Percentiles rank a stretch among this genome's conserved stretches.
Evolutionary conservation across 2,113 vertebrate genomes (phyloP).

Genomic region (Ciconia maguari): DNA sequence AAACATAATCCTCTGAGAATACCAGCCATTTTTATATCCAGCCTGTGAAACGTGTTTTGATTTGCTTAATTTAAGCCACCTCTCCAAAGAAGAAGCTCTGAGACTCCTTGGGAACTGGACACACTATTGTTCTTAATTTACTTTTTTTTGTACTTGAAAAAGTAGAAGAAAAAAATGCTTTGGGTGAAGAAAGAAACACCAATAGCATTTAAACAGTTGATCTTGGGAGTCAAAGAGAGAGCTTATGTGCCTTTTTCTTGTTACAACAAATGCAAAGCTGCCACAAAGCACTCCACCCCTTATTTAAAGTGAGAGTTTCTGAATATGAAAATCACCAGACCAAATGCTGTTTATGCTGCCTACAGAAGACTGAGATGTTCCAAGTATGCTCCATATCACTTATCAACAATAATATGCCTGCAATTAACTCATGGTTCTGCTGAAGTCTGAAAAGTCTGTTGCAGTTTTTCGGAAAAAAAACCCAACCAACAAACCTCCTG

Average conservation of each 20-base stretch:
- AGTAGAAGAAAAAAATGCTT: background rate
- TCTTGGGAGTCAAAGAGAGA: background rate
- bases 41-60: background rate
- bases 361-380: background rate
- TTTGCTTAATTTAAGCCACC: background rate
- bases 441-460: background rate
- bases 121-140: background rate
- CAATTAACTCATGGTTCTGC: background rate
- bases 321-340: background rate
- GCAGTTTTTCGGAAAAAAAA: background rate
- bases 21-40: background rate
- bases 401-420: background rate
- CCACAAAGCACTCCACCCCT: background rate
- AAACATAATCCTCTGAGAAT: background rate
- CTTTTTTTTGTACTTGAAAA: background rate
- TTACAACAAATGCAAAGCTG: background rate
- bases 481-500: background rate
- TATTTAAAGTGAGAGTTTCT: conserved; percentile 11
- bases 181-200: background rate
- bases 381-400: background rate
- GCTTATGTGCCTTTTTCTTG: background rate
- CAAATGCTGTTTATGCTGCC: background rate
- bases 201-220: background rate
- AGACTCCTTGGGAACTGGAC: background rate
- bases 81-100: background rate